Conservation (phyloP, 2,797 vertebrate genomes). For the Poecilia picta region DNA sequence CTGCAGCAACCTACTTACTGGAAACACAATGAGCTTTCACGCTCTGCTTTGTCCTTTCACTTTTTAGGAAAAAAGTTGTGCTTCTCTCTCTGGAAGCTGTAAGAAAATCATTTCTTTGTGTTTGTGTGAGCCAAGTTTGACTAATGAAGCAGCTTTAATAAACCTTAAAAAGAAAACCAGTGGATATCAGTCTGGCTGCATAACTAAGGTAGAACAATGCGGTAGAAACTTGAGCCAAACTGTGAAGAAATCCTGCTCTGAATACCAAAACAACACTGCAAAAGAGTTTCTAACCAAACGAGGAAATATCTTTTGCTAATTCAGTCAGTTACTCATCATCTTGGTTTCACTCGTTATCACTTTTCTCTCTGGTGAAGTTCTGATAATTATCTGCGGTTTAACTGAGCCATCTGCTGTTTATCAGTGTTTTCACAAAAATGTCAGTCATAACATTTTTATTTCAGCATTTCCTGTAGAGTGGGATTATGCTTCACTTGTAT, state of each 20-base stretch:
- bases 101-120: neutral
- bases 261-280: conserved; percentile 5
- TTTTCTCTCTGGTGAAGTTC: neutral
- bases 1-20: conserved; percentile 41
- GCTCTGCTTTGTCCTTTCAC: conserved; percentile 25
- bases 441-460: neutral
- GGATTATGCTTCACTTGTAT: too few species aligned
- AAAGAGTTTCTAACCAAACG: neutral
- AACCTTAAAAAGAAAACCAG: conserved; percentile 23
- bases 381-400: neutral
- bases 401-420: neutral
- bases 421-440: neutral
- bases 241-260: conserved; percentile 11
- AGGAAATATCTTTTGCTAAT: neutral
- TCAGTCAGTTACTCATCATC: neutral
- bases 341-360: neutral
- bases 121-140: neutral
- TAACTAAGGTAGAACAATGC: conserved; percentile 22
- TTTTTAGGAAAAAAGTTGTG: neutral
- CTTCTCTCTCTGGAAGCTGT: conserved; percentile 13
- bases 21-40: conserved; percentile 35
- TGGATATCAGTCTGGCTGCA: conserved; percentile 27
- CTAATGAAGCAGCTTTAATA: conserved; percentile 20
- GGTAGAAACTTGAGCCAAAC: conserved; percentile 12
- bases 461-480: neutral